Evolutionary conservation across 1,140 invertebrate species (phyloP).

Genomic region (Temnothorax longispinosus): DNA sequence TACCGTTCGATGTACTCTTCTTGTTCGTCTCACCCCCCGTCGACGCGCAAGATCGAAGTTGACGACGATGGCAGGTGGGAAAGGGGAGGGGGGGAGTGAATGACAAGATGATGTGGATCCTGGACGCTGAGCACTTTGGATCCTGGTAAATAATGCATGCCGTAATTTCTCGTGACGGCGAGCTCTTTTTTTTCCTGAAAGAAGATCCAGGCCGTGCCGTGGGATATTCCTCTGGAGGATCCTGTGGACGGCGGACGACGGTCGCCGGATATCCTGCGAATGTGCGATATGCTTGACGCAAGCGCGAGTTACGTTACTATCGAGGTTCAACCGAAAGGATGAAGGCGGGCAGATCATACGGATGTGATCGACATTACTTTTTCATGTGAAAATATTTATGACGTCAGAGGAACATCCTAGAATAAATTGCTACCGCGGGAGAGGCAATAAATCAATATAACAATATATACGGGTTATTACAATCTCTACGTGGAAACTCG

Average conservation of each 20-base stretch:
- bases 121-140: slow-evolving; percentile 48
- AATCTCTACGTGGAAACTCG: not conserved
- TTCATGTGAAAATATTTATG: slow-evolving; percentile 18
- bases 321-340: slow-evolving; percentile 3
- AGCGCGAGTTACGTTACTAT: slow-evolving; percentile 32
- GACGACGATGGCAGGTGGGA: not conserved
- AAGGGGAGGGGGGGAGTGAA: not conserved
- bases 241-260: not conserved
- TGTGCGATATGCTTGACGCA: slow-evolving; percentile 32
- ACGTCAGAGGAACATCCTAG: not conserved
- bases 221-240: not conserved
- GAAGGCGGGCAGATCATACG: not conserved
- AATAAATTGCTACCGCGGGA: not conserved
- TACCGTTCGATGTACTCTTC: not conserved
- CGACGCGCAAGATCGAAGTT: slow-evolving; percentile 27
- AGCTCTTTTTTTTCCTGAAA: not conserved
- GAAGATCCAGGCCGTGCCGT: not conserved
- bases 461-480: not conserved
- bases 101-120: slow-evolving; percentile 7
- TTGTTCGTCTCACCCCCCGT: slow-evolving; percentile 1
- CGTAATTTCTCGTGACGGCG: slow-evolving; percentile 63
- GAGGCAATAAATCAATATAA: not conserved
- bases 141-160: slow-evolving; percentile 74
- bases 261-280: slow-evolving; percentile 26
- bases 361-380: not conserved